Evolutionary conservation across 2,888 invertebrate genomes (phyloP).

Genomic region (Imbricaverruca yamaguchii): DNA sequence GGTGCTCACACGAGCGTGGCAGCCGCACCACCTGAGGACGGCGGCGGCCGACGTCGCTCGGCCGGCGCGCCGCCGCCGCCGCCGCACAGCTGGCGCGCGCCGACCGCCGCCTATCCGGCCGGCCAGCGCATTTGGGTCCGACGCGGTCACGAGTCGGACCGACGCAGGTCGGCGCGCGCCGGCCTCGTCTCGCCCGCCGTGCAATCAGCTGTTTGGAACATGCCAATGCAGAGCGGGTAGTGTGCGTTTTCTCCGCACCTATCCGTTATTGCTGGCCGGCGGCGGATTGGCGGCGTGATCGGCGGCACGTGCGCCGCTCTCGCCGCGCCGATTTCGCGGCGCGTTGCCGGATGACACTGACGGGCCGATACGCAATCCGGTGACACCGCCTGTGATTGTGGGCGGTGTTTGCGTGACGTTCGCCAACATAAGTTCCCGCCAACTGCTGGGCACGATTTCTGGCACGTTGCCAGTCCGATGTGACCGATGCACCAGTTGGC

Average conservation of each 20-base stretch:
- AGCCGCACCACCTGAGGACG: no score
- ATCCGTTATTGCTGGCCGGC: neutral
- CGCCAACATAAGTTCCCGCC: slow-evolving; percentile 17
- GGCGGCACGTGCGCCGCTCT: neutral
- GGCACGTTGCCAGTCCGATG: slow-evolving; percentile 9
- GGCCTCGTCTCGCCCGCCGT: neutral
- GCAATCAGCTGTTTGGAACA: slow-evolving; percentile 18
- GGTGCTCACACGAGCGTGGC: no score
- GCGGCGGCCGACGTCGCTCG: neutral
- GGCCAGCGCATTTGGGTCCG: slow-evolving; percentile 12
- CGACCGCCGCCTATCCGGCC: neutral
- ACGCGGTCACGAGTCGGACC: neutral
- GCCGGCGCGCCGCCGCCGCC: neutral
- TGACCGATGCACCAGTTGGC: slow-evolving; percentile 20
- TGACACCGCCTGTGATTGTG: neutral
- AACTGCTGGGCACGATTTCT: neutral
- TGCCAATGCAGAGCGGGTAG: neutral
- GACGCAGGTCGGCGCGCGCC: neutral
- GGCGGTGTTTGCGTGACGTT: neutral
- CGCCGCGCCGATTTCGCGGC: neutral
- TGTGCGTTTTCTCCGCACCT: slow-evolving; percentile 11
- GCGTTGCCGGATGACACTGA: neutral
- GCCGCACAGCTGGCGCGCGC: neutral
- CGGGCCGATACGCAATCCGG: neutral
- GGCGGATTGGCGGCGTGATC: neutral